Conservation (phyloP, 2,888 invertebrate species). For the Tachina fera region DNA sequence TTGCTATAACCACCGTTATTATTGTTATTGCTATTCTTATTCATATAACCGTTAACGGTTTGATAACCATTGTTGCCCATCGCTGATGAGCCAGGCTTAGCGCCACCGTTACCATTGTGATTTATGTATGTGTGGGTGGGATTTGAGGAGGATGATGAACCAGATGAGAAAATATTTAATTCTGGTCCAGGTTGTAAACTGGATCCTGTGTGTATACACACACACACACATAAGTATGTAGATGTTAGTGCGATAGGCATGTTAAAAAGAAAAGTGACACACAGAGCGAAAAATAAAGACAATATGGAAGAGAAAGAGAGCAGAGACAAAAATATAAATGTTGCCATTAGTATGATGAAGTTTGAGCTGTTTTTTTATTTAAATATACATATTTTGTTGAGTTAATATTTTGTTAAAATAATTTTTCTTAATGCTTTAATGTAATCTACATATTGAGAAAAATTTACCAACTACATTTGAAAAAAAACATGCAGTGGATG, state of each 20-base stretch:
- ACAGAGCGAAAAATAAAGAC: conserved; percentile 43
- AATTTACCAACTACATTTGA: conserved; percentile 22
- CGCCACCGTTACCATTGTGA: conserved; percentile 73
- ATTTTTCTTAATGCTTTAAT: conserved; percentile 20
- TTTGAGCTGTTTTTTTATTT: not conserved
- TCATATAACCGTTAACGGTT: conserved; percentile 65
- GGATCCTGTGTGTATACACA: conserved; percentile 78
- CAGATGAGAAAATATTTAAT: conserved; percentile 78
- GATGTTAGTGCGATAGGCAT: conserved; percentile 34
- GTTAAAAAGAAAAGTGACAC: conserved; percentile 3
- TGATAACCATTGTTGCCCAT: conserved; percentile 69
- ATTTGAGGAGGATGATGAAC: conserved; percentile 79
- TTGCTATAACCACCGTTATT: conserved; percentile 70
- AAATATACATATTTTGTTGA: not conserved
- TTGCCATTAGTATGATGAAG: conserved; percentile 51
- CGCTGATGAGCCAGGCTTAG: conserved; percentile 64
- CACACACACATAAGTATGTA: conserved; percentile 31
- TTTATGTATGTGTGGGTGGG: conserved; percentile 79
- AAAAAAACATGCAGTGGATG: conserved; percentile 37
- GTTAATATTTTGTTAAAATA: conserved; percentile 6
- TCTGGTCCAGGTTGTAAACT: conserved; percentile 82
- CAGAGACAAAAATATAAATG: conserved; percentile 52
- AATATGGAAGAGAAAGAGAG: conserved; percentile 42
- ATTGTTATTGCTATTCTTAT: conserved; percentile 72
- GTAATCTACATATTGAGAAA: not conserved